Evolutionary conservation across 2,888 invertebrate genomes (phyloP).

Genomic region (Meliscaeva auricollis): DNA sequence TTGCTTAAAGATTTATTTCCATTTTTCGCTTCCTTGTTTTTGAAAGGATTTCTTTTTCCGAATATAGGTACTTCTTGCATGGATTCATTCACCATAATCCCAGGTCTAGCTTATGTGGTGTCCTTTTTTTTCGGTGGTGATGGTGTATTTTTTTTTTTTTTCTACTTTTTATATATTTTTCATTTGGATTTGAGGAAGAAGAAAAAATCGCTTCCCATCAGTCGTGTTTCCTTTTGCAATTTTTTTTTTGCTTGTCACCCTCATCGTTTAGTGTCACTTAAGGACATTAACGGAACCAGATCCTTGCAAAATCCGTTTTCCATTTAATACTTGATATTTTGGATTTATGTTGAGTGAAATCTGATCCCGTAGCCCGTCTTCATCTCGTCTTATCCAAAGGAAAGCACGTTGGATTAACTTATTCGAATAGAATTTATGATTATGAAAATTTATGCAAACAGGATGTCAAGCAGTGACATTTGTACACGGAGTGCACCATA

Average conservation of each 20-base stretch:
- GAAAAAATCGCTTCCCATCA: conserved; percentile 55
- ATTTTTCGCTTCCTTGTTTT: conserved; percentile 62
- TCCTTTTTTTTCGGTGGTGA: conserved; percentile 33
- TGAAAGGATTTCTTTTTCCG: conserved; percentile 56
- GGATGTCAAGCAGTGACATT: conserved; percentile 27
- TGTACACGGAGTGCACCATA: too few relatives aligned
- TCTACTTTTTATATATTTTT: background rate
- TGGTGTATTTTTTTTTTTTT: conserved; percentile 1
- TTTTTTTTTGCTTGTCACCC: conserved; percentile 54
- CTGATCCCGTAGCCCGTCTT: conserved; percentile 52
- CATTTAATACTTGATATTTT: conserved; percentile 58
- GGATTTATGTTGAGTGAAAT: conserved; percentile 66
- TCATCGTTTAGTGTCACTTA: conserved; percentile 75
- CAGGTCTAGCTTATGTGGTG: conserved; percentile 63
- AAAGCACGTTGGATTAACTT: conserved; percentile 57
- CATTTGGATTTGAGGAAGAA: conserved; percentile 12
- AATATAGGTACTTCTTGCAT: conserved; percentile 54
- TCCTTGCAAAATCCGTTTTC: conserved; percentile 65
- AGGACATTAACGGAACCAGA: conserved; percentile 73
- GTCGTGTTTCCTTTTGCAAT: conserved; percentile 53
- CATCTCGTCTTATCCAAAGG: background rate
- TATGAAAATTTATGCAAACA: conserved; percentile 42
- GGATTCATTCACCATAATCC: conserved; percentile 68
- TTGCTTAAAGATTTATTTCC: conserved; percentile 69
- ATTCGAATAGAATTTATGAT: conserved; percentile 52